Conservation (phyloP, 2,113 vertebrate species). For the Dolichallabes microphthalmus region DNA sequence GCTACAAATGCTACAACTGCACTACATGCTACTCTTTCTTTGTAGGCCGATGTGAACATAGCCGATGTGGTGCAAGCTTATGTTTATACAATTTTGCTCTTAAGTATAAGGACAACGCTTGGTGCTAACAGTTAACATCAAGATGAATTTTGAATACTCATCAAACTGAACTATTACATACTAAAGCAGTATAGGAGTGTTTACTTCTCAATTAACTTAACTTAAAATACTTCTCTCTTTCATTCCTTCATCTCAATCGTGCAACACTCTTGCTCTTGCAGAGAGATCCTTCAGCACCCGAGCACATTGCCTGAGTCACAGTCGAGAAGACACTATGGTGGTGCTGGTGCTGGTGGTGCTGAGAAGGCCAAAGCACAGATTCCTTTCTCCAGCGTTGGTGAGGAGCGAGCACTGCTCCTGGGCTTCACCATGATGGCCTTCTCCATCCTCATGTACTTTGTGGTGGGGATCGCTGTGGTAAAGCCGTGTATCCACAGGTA, state of each 20-base stretch:
- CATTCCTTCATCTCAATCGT: not conserved
- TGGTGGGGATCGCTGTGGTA: conserved; percentile 74
- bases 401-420: conserved; percentile 78
- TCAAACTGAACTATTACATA: not conserved
- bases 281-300: conserved; percentile 60
- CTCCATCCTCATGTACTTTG: conserved; percentile 80
- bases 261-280: conserved; percentile 49
- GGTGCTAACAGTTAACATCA: not conserved
- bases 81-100: not conserved
- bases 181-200: not conserved
- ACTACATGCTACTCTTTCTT: too few relatives aligned
- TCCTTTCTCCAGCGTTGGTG: conserved; percentile 72
- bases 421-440: conserved; percentile 80
- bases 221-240: not conserved
- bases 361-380: conserved; percentile 57
- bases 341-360: conserved; percentile 18
- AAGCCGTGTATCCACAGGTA: conserved; percentile 79
- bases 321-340: conserved; percentile 41
- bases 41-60: too few relatives aligned
- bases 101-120: not conserved
- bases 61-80: not conserved
- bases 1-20: too few relatives aligned
- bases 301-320: conserved; percentile 52
- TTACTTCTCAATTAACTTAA: not conserved
- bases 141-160: not conserved